These are phyloP conservation scores for Palythoa grandis DNA, from an alignment of 92 coral and sea anemone species.

Conservation along the genomic window DNA sequence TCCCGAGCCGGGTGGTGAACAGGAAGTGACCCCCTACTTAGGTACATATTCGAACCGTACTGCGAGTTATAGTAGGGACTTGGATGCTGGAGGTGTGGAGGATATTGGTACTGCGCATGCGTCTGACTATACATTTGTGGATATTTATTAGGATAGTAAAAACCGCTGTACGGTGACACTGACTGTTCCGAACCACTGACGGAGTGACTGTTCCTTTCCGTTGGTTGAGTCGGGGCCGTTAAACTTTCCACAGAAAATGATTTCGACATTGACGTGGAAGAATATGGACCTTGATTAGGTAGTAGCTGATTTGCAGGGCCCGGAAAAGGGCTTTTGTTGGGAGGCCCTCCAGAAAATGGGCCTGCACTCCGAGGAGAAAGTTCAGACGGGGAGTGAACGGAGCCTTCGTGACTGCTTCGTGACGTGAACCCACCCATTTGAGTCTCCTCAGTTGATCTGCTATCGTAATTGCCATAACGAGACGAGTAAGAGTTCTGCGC, in stretches of 20 bases:
- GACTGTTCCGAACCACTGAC: constrained; percentile 72
- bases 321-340: constrained; percentile 92
- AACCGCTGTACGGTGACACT: constrained; percentile 87
- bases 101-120: constrained; percentile 84
- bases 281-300: constrained; percentile 55
- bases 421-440: constrained; percentile 37
- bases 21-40: constrained; percentile 87
- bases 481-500: constrained; percentile 71
- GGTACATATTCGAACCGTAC: constrained; percentile 87
- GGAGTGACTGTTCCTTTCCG: constrained; percentile 72
- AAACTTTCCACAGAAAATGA: constrained; percentile 97
- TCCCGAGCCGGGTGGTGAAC: constrained; percentile 98
- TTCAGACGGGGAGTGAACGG: constrained; percentile 86
- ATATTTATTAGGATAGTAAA: constrained; percentile 90
- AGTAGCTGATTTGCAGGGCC: constrained; percentile 63
- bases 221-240: constrained; percentile 91
- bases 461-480: constrained; percentile 50
- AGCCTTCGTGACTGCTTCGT: constrained; percentile 59
- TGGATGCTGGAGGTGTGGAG: constrained; percentile 83
- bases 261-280: constrained; percentile 70
- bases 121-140: constrained; percentile 92
- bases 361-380: constrained; percentile 54
- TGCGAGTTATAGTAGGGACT: constrained; percentile 92
- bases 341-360: constrained; percentile 67
- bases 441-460: constrained; percentile 34